Conservation (phyloP, 1,140 invertebrate species). For the Tetraneura akinire region DNA sequence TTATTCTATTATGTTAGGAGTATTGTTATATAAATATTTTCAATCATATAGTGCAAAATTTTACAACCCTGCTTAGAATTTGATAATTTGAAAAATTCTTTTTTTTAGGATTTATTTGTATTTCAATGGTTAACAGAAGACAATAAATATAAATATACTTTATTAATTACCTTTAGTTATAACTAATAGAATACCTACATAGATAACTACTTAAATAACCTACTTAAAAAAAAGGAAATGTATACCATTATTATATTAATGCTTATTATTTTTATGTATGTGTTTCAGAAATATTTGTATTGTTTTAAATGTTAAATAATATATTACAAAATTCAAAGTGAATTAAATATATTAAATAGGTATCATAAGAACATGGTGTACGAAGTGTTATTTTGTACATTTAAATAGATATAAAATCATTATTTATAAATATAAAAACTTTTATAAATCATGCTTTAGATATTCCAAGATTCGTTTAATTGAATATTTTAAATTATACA, state of each 20-base stretch:
- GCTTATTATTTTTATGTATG: conserved; percentile 16
- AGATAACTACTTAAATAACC: too few relatives aligned
- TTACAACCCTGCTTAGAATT: conserved; percentile 38
- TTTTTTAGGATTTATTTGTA: not conserved
- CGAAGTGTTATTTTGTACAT: conserved; percentile 24
- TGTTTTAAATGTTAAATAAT: conserved; percentile 7
- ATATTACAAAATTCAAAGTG: conserved; percentile 21
- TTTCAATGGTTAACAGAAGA: not conserved
- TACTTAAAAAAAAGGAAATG: conserved; percentile 18
- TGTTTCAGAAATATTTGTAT: not conserved
- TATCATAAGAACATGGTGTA: not conserved
- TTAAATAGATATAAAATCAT: not conserved
- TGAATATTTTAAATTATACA: not conserved
- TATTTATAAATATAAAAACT: conserved; percentile 12
- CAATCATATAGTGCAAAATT: conserved; percentile 23
- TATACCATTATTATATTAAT: not conserved
- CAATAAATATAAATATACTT: not conserved
- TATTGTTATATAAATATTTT: not conserved
- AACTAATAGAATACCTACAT: too few relatives aligned
- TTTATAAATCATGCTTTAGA: not conserved
- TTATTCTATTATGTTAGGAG: not conserved
- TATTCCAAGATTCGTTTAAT: not conserved
- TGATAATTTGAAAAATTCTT: conserved; percentile 37
- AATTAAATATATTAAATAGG: too few relatives aligned
- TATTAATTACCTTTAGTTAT: too few relatives aligned